A percentile compares a stretch with the other conserved stretches of the same genome.
Conservation (phyloP, 2,113 vertebrate species). For the Trichechus manatus region DNA sequence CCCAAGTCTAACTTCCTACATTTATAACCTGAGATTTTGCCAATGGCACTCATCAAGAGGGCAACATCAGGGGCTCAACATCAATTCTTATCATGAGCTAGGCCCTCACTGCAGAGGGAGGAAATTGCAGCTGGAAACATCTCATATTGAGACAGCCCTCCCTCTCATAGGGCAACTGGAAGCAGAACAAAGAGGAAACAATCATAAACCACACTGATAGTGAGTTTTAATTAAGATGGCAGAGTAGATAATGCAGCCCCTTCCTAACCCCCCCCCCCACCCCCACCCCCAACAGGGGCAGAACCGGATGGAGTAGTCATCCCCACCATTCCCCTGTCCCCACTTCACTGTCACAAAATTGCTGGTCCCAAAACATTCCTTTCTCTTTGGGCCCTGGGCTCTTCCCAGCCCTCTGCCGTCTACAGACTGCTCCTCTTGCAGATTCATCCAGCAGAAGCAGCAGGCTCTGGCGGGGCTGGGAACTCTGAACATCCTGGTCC, state of each 20-base stretch:
- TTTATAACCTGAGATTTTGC: neutral
- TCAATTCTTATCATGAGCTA: neutral
- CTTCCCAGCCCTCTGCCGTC: neutral
- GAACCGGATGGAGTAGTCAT: neutral
- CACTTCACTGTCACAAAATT: neutral
- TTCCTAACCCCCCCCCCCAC: neutral
- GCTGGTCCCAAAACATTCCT: neutral
- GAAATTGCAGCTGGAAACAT: too few species aligned
- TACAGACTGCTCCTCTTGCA: neutral
- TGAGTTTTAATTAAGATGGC: neutral
- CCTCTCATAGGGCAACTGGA: neutral
- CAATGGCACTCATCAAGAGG: neutral
- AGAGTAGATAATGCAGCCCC: neutral
- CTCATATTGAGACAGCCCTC: neutral
- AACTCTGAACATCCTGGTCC: neutral
- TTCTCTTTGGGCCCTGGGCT: neutral
- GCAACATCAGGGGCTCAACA: neutral
- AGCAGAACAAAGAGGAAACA: neutral
- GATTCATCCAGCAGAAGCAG: neutral
- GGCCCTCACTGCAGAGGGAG: neutral
- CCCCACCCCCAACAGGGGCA: accelerated
- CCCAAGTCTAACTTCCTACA: neutral
- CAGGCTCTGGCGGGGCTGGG: neutral
- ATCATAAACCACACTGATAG: neutral
- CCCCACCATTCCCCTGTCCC: neutral